Evolutionary conservation across 2,888 invertebrate species (phyloP), one percentile per base, ranked within the genome.

Genomic region (Tortricodes alternella): DNA sequence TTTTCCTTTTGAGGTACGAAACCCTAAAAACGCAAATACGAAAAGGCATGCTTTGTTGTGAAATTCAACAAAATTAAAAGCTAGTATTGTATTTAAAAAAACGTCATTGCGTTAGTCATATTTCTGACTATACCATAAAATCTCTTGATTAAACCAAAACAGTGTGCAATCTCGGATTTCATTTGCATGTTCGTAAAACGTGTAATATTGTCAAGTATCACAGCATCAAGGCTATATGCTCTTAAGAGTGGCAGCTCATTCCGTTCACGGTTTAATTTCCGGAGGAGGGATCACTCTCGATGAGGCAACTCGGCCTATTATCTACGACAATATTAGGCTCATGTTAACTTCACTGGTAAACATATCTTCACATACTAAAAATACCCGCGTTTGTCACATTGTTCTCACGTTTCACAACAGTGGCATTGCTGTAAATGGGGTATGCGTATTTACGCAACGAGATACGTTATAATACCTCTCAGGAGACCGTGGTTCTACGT

Each of bases 181-280:
- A 56, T 56, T 56, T 50, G 49, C 51, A 57, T 57, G 34, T 46
- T 46, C 51, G 58, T 48, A 58, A 58, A 58, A 48, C 44, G 43
- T 46, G 46, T 56, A 50, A 56, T 56, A 56, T 44, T 38, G 50
- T 50, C 56, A 56, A 51, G 46, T 52, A 57, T 57, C 50, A 57
- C 37, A 15, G 32, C 48, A 43, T 49, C 53, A 44, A 44, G 48
- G 44, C 48, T 46, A 34, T 46, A 41, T 50, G 48, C 53, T 50
- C 41, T 53, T 46, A 53, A 61, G 52, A 63, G 64, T 67, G 61
- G 64, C 66, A 62, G 66, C 65, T 68, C 66, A 68, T 70, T 65
- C 68, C 69, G 62, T 72, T 70, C 66, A 65, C 67, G 70, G 70
- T 71, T 75, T 74, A 75, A 77, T 78, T 77, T 78, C 74, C 77